phyloP scores from a whole-genome alignment of 2,888 invertebrate species.

The Lepidocyrtoides sp. region DNA sequence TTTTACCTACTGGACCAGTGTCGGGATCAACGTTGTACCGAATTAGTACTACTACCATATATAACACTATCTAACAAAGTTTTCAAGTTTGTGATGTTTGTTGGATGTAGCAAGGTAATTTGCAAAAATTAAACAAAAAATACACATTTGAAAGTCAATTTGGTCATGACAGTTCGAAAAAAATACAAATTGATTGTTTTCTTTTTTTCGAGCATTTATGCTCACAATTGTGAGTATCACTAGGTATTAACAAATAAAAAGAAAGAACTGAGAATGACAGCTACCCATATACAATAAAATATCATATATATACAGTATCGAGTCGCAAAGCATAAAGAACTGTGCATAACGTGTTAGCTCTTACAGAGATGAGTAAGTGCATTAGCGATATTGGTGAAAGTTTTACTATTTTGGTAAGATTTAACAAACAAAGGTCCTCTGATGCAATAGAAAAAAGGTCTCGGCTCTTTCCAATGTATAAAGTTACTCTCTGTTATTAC shows the following conservation, averaged over 20 bases:
- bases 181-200: background rate
- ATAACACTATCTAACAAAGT: background rate
- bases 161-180: background rate
- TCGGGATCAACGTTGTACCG: background rate
- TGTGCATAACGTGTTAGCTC: background rate
- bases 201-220: too few species aligned
- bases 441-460: slow-evolving; percentile 22
- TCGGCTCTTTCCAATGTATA: background rate
- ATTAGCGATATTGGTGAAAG: slow-evolving; percentile 71
- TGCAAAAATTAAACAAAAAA: too few species aligned
- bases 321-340: too few species aligned
- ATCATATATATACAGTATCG: background rate
- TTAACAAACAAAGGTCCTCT: background rate
- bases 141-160: background rate
- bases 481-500: background rate
- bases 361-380: slow-evolving; percentile 32
- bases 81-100: background rate
- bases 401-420: slow-evolving; percentile 18
- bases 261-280: too few species aligned
- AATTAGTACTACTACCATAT: background rate
- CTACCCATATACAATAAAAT: background rate
- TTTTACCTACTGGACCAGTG: background rate
- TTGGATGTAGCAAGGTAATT: background rate
- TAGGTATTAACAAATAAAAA: too few species aligned
- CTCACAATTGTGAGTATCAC: too few species aligned